These are phyloP conservation scores for Saturnia japonica DNA, from an alignment of 2,888 invertebrate genomes.

Conservation along the genomic window DNA sequence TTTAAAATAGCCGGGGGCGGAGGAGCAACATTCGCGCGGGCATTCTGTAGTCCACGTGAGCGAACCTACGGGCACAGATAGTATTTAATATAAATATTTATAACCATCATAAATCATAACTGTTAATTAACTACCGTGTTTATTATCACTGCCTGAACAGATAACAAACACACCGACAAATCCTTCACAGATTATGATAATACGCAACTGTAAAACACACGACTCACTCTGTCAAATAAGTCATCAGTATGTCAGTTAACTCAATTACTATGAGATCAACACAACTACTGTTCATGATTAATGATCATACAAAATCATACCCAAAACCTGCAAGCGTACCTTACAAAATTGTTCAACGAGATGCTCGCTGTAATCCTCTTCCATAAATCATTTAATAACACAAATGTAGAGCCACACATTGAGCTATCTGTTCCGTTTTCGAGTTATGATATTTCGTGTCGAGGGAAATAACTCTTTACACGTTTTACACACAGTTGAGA, in stretches of 20 bases:
- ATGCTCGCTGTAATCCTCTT: conserved; percentile 66
- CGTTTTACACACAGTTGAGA: conserved; percentile 26
- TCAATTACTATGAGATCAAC: conserved; percentile 81
- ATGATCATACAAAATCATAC: conserved; percentile 55
- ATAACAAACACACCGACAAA: conserved; percentile 54
- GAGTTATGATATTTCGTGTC: conserved; percentile 46
- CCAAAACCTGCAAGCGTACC: conserved; percentile 49
- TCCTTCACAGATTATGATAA: conserved; percentile 58
- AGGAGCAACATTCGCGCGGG: no score
- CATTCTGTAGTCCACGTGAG: no score
- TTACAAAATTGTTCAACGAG: conserved; percentile 54
- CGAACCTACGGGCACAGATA: no score
- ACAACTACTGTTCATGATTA: conserved; percentile 78
- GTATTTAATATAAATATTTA: not conserved
- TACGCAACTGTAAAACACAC: conserved; percentile 66
- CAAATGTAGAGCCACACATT: conserved; percentile 80
- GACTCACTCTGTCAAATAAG: conserved; percentile 79
- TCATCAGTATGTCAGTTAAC: conserved; percentile 80
- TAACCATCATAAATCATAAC: conserved; percentile 5
- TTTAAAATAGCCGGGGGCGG: no score
- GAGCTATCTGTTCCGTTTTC: conserved; percentile 76
- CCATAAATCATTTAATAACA: conserved; percentile 82
- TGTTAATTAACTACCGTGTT: conserved; percentile 40
- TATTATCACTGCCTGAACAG: conserved; percentile 29
- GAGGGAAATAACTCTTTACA: conserved; percentile 43